Conservation (phyloP, 53 echinoderm and acorn worm species). For the Luidia sarsii region DNA sequence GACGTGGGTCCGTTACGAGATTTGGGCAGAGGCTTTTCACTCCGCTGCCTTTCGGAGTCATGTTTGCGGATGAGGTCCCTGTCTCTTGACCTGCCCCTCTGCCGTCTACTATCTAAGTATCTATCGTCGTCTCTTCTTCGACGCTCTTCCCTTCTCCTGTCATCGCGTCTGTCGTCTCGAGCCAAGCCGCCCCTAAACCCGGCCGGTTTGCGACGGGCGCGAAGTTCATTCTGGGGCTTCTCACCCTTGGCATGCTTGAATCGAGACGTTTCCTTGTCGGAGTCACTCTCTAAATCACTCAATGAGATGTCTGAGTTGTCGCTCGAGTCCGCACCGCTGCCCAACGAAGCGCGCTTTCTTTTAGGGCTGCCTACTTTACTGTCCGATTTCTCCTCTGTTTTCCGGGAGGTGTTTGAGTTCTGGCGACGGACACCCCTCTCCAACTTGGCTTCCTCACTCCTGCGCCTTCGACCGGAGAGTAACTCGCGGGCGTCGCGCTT, state of each 20-base stretch:
- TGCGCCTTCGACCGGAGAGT: slow-evolving; percentile 23
- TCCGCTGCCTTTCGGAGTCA: slow-evolving; percentile 22
- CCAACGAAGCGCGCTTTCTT: background rate
- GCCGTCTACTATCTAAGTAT: slow-evolving; percentile 16
- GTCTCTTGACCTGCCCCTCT: slow-evolving; percentile 38
- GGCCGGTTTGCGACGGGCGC: slow-evolving; percentile 14
- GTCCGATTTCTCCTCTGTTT: slow-evolving; percentile 19
- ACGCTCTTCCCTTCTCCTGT: slow-evolving; percentile 23
- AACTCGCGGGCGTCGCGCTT: slow-evolving; percentile 23
- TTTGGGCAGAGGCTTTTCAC: slow-evolving; percentile 4
- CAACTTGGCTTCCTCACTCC: slow-evolving; percentile 15
- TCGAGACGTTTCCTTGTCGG: slow-evolving; percentile 60
- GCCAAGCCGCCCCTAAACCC: background rate
- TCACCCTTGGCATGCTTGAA: slow-evolving; percentile 56
- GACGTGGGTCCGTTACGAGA: slow-evolving; percentile 37
- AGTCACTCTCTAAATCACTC: slow-evolving; percentile 69
- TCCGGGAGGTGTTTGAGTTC: background rate
- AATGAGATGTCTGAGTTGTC: slow-evolving; percentile 25
- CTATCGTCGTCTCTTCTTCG: slow-evolving; percentile 19
- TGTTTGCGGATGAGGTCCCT: slow-evolving; percentile 24
- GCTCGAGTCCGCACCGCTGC: background rate
- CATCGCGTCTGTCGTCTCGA: background rate
- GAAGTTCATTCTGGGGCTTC: slow-evolving; percentile 41
- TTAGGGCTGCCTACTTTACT: slow-evolving; percentile 11
- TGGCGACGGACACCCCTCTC: slow-evolving; percentile 10